These are phyloP conservation scores for Knipowitschia caucasica DNA, from an alignment of 2,797 vertebrate genomes.

Conservation along the genomic window DNA sequence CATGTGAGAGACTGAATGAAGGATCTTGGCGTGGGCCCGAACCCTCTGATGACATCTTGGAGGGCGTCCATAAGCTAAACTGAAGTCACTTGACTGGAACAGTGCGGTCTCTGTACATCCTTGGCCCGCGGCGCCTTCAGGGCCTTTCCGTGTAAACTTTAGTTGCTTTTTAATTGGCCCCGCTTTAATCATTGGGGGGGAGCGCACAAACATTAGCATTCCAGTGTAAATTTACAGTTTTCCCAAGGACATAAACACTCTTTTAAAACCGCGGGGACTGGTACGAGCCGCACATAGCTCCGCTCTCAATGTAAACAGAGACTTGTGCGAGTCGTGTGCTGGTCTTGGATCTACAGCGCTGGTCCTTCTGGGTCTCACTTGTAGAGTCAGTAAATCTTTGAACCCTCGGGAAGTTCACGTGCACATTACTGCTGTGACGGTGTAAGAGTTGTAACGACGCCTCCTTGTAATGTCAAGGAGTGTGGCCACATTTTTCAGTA, in stretches of 20 bases:
- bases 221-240: slow-evolving; percentile 39
- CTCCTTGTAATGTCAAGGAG: background rate
- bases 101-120: slow-evolving; percentile 62
- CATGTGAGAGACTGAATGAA: background rate
- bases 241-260: slow-evolving; percentile 43
- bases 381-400: slow-evolving; percentile 18
- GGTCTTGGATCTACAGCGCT: slow-evolving; percentile 33
- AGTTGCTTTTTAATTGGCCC: slow-evolving; percentile 30
- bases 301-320: slow-evolving; percentile 18
- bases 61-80: slow-evolving; percentile 60
- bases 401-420: slow-evolving; percentile 5
- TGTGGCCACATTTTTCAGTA: background rate
- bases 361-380: slow-evolving; percentile 12
- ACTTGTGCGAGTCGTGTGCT: slow-evolving; percentile 36
- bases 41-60: slow-evolving; percentile 52
- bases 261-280: slow-evolving; percentile 26
- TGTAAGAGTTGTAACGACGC: background rate
- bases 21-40: slow-evolving; percentile 28
- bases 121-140: slow-evolving; percentile 1
- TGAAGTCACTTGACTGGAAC: slow-evolving; percentile 73
- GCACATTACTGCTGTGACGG: slow-evolving; percentile 4
- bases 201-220: slow-evolving; percentile 30
- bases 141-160: slow-evolving; percentile 9
- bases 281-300: slow-evolving; percentile 17
- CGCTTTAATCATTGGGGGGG: slow-evolving; percentile 13